These are phyloP conservation scores for Chrysoperla carnea DNA, from an alignment of 1,140 invertebrate species.

Conservation along the genomic window DNA sequence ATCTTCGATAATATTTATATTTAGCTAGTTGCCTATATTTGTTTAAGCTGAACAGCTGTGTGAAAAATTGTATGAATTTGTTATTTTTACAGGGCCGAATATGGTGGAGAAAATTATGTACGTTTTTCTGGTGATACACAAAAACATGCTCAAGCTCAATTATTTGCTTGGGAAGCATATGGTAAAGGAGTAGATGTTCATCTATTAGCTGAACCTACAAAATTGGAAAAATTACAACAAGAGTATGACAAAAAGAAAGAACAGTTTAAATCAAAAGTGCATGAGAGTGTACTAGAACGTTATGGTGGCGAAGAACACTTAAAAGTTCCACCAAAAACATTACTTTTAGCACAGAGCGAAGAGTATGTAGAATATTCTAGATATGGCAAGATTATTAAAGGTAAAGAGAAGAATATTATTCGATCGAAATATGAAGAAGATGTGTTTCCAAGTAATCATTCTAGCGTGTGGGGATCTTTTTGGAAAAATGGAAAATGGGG, in stretches of 20 bases:
- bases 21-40: too few relatives aligned
- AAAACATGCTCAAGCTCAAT: conserved; percentile 74
- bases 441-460: conserved; percentile 82
- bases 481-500: conserved; percentile 90
- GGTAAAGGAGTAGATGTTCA: conserved; percentile 91
- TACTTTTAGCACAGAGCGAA: conserved; percentile 89
- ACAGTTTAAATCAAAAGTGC: conserved; percentile 57
- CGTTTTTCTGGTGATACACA: conserved; percentile 86
- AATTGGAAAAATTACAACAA: conserved; percentile 78
- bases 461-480: conserved; percentile 86
- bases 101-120: conserved; percentile 92
- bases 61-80: too few relatives aligned
- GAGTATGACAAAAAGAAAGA: conserved; percentile 84
- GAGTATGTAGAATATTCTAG: conserved; percentile 92
- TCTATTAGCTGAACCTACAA: conserved; percentile 92
- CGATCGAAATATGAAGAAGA: conserved; percentile 93
- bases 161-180: conserved; percentile 97
- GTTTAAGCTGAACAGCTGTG: too few relatives aligned
- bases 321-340: conserved; percentile 61
- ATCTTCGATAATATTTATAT: too few relatives aligned
- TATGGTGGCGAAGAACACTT: conserved; percentile 91
- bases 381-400: conserved; percentile 69
- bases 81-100: conserved; percentile 55
- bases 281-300: conserved; percentile 60
- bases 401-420: conserved; percentile 72